Conservation (phyloP, 2,888 invertebrate genomes). For the Rhagonycha fulva region DNA sequence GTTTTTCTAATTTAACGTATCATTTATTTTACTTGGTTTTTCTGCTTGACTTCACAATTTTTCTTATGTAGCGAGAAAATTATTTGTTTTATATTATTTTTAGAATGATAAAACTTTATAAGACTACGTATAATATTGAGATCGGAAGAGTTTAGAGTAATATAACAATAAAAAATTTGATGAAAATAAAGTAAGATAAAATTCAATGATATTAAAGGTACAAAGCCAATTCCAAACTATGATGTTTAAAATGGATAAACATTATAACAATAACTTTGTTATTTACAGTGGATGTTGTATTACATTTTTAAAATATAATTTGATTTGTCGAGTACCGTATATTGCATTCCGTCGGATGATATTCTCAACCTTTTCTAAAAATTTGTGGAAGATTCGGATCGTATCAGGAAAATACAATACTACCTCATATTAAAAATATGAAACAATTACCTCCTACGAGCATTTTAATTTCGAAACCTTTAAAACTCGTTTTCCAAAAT, state of each 20-base stretch:
- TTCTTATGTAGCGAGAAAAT: background rate
- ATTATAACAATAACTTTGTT: background rate
- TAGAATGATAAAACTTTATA: background rate
- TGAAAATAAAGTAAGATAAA: background rate
- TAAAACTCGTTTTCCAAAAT: too few relatives aligned
- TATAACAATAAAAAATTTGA: background rate
- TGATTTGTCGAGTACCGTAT: background rate
- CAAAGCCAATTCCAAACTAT: background rate
- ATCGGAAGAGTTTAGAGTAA: background rate
- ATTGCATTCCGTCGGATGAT: background rate
- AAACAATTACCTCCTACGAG: too few relatives aligned
- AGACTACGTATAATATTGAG: too few relatives aligned
- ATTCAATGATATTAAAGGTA: background rate
- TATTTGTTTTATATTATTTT: background rate
- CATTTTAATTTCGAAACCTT: too few relatives aligned
- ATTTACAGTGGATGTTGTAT: background rate
- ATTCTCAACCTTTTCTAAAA: background rate
- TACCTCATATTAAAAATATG: too few relatives aligned
- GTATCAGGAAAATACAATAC: background rate
- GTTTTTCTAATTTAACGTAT: background rate
- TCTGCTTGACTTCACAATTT: background rate
- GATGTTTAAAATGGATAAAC: background rate
- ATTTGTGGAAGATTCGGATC: background rate
- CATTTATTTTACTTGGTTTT: background rate
- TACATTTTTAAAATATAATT: background rate